Evolutionary conservation across 1,140 invertebrate genomes (phyloP), one percentile per base, ranked within the genome.

Genomic region (Hyles vespertilio): DNA sequence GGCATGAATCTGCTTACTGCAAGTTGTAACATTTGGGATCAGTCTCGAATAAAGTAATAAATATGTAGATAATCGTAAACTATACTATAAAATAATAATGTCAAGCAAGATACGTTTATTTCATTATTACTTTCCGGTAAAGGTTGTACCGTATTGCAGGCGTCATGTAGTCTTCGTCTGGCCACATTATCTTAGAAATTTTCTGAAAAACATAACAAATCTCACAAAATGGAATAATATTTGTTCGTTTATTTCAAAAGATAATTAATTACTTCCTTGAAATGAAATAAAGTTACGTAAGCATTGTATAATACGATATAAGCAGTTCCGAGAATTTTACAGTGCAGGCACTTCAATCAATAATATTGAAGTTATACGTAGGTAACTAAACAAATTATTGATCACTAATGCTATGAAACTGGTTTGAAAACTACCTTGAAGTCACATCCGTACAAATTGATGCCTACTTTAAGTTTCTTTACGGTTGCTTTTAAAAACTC

Each of bases 1-100:
- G 91, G 0, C 94, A 94, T 69, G 92, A 95, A 78, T 91, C 91
- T 3, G 71, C 78, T 32, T 95, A 93, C 74, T 89, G 91, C 59
- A 92, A 90, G 72, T 68, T 94, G 34, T 94, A 81, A 91, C 5
- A 48, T 11, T 36, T 32, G 32, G 7, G 5, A 10, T 48, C n/a
- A 8, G 12, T 11, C 32, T 56, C 10, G 7, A 51, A 34, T 34
- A 34, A 9, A 33, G n/a, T 11, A 52, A 43, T n/a, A 40, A 43
- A 52, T 44, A 43, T 54, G 40, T 43, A 0, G 43, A 45, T 45
- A 8, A 52, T 34, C 10, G n/a, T 54, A 6, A 54, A 32, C 5
- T 22, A 5, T 43, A 6, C 9, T 51, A 34, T 5, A 40, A 5
- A 40, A 40, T 5, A 40, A 48, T 48, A n/a, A 11, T 48, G 7